Conservation (phyloP, 1,140 invertebrate species). For the Portunus trituberculatus region DNA sequence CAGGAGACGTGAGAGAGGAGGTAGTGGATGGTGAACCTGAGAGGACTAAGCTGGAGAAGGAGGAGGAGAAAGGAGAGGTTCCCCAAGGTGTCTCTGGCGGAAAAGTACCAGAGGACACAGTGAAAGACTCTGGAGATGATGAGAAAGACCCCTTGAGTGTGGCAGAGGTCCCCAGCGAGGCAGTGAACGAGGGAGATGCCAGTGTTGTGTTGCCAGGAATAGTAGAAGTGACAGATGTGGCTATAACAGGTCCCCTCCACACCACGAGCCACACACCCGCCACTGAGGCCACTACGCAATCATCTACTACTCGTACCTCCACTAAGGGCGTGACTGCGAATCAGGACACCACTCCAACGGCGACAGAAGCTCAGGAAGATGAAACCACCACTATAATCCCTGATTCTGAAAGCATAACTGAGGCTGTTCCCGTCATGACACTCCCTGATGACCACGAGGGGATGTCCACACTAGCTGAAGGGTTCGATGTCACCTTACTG, state of each 20-base stretch:
- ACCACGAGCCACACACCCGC: not conserved
- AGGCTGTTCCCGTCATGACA: constrained; percentile 44
- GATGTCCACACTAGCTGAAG: not conserved
- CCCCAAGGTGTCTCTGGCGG: too few species aligned
- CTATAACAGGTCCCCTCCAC: not conserved
- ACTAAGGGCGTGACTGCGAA: not conserved
- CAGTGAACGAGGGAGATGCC: too few species aligned
- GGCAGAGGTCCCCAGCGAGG: too few species aligned
- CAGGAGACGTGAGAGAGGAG: not conserved
- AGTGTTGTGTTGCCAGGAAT: too few species aligned
- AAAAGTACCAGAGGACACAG: not conserved
- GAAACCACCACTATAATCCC: not conserved
- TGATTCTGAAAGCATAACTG: constrained; percentile 14
- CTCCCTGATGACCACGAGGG: constrained; percentile 55
- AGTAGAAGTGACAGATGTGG: too few species aligned
- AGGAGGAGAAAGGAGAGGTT: not conserved
- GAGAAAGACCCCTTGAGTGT: not conserved
- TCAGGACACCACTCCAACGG: not conserved
- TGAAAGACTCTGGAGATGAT: not conserved
- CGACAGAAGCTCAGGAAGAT: not conserved
- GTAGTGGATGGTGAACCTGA: not conserved
- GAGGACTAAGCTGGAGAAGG: not conserved
- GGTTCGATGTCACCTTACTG: constrained; percentile 36
- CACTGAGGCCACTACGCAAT: not conserved
- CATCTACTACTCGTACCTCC: not conserved